Conservation (phyloP, 1,140 invertebrate genomes). For the Piezodorus guildinii region DNA sequence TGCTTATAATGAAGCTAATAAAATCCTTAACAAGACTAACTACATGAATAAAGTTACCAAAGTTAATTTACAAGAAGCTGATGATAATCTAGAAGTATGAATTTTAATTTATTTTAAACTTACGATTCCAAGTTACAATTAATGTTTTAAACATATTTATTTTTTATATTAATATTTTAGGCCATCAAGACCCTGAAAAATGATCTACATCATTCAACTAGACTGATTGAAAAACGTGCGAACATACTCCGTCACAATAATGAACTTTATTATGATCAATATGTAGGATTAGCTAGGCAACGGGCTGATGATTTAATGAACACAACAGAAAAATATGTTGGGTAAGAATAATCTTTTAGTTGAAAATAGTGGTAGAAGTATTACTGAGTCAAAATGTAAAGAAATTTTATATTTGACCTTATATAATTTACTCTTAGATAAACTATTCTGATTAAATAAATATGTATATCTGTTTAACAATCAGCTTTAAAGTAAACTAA, state of each 20-base stretch:
- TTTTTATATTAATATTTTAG: slow-evolving; percentile 3
- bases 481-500: too few relatives aligned
- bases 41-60: slow-evolving; percentile 20
- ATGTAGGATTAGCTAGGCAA: slow-evolving; percentile 1
- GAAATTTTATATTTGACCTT: too few relatives aligned
- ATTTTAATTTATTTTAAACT: not conserved
- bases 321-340: slow-evolving; percentile 23
- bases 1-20: slow-evolving; percentile 4
- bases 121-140: not conserved
- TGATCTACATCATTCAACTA: slow-evolving; percentile 2
- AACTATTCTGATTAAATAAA: too few relatives aligned
- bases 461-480: too few relatives aligned
- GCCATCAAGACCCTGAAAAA: slow-evolving; percentile 13
- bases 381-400: too few relatives aligned
- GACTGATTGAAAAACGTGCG: not conserved
- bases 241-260: slow-evolving; percentile 4
- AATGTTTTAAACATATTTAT: not conserved
- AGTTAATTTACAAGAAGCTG: slow-evolving; percentile 18
- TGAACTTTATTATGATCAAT: not conserved
- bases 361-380: not conserved
- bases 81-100: slow-evolving; percentile 16
- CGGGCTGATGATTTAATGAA: slow-evolving; percentile 23
- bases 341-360: slow-evolving; percentile 17
- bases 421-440: too few relatives aligned
- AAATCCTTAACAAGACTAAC: slow-evolving; percentile 11